phyloP scores from a whole-genome alignment of 2,113 vertebrate genomes.

The Fulmarus glacialis region DNA sequence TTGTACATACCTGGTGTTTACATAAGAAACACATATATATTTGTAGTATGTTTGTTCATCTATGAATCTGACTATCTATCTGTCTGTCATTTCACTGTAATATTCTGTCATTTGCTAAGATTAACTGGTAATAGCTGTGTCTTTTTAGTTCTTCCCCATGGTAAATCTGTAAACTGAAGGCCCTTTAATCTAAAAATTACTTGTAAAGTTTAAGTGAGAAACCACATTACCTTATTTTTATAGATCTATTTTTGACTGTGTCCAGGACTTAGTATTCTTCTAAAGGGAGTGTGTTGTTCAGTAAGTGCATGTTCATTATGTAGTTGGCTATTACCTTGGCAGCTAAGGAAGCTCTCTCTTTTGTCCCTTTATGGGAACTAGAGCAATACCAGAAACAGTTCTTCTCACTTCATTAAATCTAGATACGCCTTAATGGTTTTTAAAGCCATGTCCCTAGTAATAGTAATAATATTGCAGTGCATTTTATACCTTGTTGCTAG shows the following conservation, averaged over 20 bases:
- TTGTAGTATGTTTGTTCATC: not conserved
- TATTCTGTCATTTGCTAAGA: not conserved
- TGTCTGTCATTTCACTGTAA: not conserved
- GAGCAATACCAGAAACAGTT: not conserved
- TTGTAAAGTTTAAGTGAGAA: not conserved
- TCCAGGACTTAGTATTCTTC: not conserved
- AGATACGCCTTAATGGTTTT: not conserved
- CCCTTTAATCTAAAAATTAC: not conserved
- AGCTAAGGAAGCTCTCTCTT: not conserved
- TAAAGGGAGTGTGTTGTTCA: not conserved
- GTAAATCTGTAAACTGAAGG: not conserved
- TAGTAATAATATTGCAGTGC: not conserved
- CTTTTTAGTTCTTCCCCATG: not conserved
- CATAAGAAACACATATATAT: not conserved
- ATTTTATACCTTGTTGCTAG: not conserved
- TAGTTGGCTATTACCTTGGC: not conserved
- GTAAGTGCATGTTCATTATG: not conserved
- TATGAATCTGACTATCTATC: not conserved
- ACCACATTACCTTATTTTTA: not conserved
- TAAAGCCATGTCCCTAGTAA: not conserved
- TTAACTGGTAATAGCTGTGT: not conserved
- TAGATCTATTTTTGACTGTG: not conserved
- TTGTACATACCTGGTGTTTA: not conserved
- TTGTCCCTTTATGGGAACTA: slow-evolving; percentile 13
- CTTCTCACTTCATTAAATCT: slow-evolving; percentile 9